These are phyloP conservation scores for Microvelia longipes DNA, from an alignment of 1,140 invertebrate species.

Conservation along the genomic window DNA sequence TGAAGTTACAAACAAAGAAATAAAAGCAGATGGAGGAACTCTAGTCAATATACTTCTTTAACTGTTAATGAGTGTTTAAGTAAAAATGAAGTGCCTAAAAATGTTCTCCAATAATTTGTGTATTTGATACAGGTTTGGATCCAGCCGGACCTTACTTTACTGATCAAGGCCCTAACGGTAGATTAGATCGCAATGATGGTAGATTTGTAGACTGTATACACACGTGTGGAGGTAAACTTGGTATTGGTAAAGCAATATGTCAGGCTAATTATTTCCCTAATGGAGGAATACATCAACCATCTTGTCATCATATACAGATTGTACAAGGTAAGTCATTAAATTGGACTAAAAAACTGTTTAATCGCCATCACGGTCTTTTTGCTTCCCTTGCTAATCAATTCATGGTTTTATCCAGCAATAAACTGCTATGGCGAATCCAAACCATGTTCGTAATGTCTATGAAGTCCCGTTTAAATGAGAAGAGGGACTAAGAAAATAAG, in stretches of 20 bases:
- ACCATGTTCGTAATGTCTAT: not conserved
- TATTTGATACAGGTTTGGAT: not conserved
- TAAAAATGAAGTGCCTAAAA: not conserved
- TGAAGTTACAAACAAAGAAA: no score
- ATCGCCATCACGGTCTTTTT: no score
- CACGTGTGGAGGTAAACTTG: constrained; percentile 38
- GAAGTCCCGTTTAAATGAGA: not conserved
- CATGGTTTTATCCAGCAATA: no score
- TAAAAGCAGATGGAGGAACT: not conserved
- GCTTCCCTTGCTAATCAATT: no score
- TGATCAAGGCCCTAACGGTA: not conserved
- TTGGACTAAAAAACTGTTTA: no score
- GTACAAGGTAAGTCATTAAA: no score
- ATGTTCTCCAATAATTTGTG: not conserved
- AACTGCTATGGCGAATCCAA: no score
- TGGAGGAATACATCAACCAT: constrained; percentile 37
- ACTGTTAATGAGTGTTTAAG: not conserved
- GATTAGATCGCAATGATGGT: not conserved
- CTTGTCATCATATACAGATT: no score
- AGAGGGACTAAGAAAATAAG: no score
- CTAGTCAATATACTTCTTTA: not conserved
- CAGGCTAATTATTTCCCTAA: constrained; percentile 45
- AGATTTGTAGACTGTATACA: constrained; percentile 44
- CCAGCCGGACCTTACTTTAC: not conserved
- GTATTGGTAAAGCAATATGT: constrained; percentile 34